Evolutionary conservation across 2,113 vertebrate genomes (phyloP).

Genomic region (Oncorhynchus mykiss): DNA sequence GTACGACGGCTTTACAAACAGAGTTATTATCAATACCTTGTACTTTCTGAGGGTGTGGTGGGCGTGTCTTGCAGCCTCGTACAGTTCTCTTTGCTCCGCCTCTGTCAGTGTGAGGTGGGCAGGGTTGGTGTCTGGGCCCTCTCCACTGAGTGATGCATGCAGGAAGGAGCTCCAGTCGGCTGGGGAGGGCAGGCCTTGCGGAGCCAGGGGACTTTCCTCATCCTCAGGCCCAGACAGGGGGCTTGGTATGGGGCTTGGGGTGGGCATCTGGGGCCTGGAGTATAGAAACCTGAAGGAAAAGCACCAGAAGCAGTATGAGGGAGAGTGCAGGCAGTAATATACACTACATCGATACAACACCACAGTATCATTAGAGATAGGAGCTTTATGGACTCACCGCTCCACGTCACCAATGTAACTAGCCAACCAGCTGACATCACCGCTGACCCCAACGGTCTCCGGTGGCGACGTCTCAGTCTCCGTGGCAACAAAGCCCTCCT

Average conservation of each 20-base stretch:
- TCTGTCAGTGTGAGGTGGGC: slow-evolving; percentile 93
- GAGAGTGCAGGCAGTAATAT: slow-evolving; percentile 17
- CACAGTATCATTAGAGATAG: neutral
- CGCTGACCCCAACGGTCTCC: slow-evolving; percentile 77
- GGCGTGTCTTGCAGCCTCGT: slow-evolving; percentile 91
- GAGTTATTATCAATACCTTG: slow-evolving; percentile 73
- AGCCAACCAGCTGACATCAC: slow-evolving; percentile 93
- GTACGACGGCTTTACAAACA: no score
- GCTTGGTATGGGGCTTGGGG: slow-evolving; percentile 77
- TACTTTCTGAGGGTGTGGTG: slow-evolving; percentile 95
- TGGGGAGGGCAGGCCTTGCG: slow-evolving; percentile 81
- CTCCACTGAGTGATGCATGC: slow-evolving; percentile 89
- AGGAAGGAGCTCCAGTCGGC: slow-evolving; percentile 92
- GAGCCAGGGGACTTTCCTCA: slow-evolving; percentile 83
- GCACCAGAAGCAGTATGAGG: neutral
- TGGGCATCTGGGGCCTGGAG: slow-evolving; percentile 72
- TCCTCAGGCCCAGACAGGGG: slow-evolving; percentile 65
- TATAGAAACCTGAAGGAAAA: slow-evolving; percentile 80
- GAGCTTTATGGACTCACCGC: slow-evolving; percentile 51
- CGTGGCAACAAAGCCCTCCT: slow-evolving; percentile 83
- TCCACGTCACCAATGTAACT: slow-evolving; percentile 93
- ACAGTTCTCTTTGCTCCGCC: slow-evolving; percentile 91
- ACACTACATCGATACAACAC: slow-evolving; percentile 8
- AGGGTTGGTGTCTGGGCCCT: slow-evolving; percentile 82
- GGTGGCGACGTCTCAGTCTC: slow-evolving; percentile 73